Evolutionary conservation across 2,888 invertebrate species (phyloP), one percentile per base, ranked within the genome.

Genomic region (Eupsilia transversa): DNA sequence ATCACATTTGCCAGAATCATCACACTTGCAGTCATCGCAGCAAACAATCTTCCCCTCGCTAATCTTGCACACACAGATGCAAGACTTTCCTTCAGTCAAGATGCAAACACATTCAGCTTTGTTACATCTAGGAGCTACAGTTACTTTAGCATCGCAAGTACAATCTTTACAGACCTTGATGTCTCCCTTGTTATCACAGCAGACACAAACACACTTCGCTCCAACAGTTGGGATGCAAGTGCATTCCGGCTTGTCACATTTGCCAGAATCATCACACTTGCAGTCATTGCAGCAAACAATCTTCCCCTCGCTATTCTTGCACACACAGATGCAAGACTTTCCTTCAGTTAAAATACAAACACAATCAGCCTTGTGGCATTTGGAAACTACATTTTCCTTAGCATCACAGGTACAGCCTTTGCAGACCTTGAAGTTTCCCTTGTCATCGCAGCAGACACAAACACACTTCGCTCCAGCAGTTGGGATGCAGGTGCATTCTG

Each of bases 321-420:
- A 82, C 0, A 86, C 76, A 30, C 86, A 86, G 10, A 84, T 72
- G 61, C 77, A 80, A 14, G 70, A 27, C 9, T 80, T 80, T 0
- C 80, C 79, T 0, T 77, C 43, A 60, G 89, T 90, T 0, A 78
- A 72, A 3, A 93, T 84, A 27, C 92, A 92, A n/a, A 87, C 65
- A 66, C 92, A 92, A 54, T 84, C 86, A 4, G 79, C 60, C 4
- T 88, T 88, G 33, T 83, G 84, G 49, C 91, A 86, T 35, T 72
- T 74, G 4, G 64, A 0, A 12, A 35, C 23, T 3, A 0, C 35
- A 0, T 0, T 0, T 2, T 7, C 10, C 1, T 57, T 66, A 0
- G 43, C 3, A 2, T 43, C 46, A 23, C 86, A 86, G 7, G 46
- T 49, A 33, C 85, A 85, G 0, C 83, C 77, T 1, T 76, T 54